A percentile compares a stretch with the other conserved stretches of the same genome.
Evolutionary conservation across 2,888 invertebrate genomes (phyloP).

Genomic region (Chrysolina americana): DNA sequence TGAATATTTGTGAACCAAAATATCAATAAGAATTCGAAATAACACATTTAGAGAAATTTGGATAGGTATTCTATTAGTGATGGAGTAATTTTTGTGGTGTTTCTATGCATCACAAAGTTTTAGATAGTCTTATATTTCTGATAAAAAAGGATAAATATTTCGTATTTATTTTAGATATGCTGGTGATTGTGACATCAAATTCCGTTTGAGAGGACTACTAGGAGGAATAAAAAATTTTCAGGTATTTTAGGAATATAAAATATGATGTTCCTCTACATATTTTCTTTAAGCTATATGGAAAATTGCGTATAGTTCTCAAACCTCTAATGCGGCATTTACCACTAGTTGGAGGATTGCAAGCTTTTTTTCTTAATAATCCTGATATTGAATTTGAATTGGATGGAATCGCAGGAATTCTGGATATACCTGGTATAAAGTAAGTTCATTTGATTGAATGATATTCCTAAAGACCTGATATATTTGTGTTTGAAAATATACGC

Average conservation of each 20-base stretch:
- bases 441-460: slow-evolving; percentile 8
- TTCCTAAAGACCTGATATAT: not conserved
- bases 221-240: slow-evolving; percentile 88
- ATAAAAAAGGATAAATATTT: no score
- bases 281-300: slow-evolving; percentile 85
- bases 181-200: slow-evolving; percentile 96
- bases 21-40: no score
- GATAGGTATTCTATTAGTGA: no score
- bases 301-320: slow-evolving; percentile 92
- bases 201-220: slow-evolving; percentile 85
- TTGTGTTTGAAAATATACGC: no score
- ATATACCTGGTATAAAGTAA: slow-evolving; percentile 84
- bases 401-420: slow-evolving; percentile 93
- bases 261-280: not conserved
- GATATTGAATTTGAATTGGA: slow-evolving; percentile 97
- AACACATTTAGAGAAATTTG: no score
- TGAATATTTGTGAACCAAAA: no score
- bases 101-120: no score
- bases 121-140: no score
- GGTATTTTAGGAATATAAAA: slow-evolving; percentile 65
- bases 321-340: slow-evolving; percentile 93
- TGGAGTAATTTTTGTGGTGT: no score
- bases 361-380: slow-evolving; percentile 97
- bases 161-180: slow-evolving; percentile 80
- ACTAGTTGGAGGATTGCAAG: slow-evolving; percentile 94